Evolutionary conservation across 92 coral and sea anemone species (phyloP), one percentile per base, ranked within the genome.

Genomic region (Epizoanthus stellaris): DNA sequence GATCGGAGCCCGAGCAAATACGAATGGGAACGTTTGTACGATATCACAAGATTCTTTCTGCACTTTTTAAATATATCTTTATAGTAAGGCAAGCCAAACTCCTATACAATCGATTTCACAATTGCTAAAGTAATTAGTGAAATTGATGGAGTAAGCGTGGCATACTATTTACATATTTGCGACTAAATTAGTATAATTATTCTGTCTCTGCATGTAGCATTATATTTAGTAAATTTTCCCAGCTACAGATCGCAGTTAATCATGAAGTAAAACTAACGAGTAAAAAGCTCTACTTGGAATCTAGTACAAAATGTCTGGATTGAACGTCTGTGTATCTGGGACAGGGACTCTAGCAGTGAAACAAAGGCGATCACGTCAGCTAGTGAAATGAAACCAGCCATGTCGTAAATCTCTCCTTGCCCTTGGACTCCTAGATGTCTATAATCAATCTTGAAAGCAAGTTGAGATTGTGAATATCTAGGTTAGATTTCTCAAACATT

Each of bases 291-390:
- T 52, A 10, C 56, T 52, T 52, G 10, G 56, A 52, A 52, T 9
- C 2, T 1, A 52, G 10, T 52, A 52, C 10, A 52, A 52, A 52
- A 52, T 52, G 12, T 52, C 13, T 52, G 13, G 56, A 52, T 52
- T 52, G 56, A 12, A 52, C 10, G 54, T 49, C 56, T 52, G 15
- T 30, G 36, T 30, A 2, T 30, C 36, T 30, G 1, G 2, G 36
- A 30, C 36, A 30, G 2, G 36, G 2, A 30, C 36, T 30, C 36
- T 30, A 30, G 36, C 36, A 30, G 36, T 70, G 40, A 77, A 12
- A 61, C 13, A 63, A 40, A n/a, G 0, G 62, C 67, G 62, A 79
- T 79, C 83, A 79, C 83, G 83, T 16, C 83, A 79, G 83, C 83
- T 23, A 63, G 47, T 63, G 83, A 79, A 79, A 79, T 79, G 71